Percentiles rank a stretch among this genome's conserved stretches.
phyloP scores from a whole-genome alignment of 92 coral and sea anemone species.

The Meandrina meandrites region DNA sequence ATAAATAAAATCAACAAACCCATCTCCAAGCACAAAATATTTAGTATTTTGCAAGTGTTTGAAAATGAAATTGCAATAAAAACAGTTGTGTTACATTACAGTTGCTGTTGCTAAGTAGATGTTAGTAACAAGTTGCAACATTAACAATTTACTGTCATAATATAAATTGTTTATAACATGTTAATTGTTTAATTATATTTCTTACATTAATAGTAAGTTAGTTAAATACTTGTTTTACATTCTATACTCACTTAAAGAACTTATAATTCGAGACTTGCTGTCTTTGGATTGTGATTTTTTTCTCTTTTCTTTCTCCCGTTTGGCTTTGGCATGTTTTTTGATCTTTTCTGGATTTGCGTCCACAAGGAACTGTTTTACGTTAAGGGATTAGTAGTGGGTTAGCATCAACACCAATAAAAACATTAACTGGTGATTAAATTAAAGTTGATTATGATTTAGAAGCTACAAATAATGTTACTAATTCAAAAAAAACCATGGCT shows the following conservation, averaged over 20 bases:
- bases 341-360: slow-evolving; percentile 14
- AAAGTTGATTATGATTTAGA: not conserved
- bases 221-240: not conserved
- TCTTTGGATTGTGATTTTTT: slow-evolving; percentile 38
- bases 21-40: too few relatives aligned
- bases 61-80: too few relatives aligned
- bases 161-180: too few relatives aligned
- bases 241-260: slow-evolving; percentile 35
- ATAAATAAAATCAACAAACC: too few relatives aligned
- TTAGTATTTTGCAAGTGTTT: too few relatives aligned
- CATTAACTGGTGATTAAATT: not conserved
- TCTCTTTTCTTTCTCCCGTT: slow-evolving; percentile 38
- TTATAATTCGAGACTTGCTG: slow-evolving; percentile 41
- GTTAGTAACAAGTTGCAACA: not conserved
- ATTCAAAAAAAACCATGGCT: too few relatives aligned
- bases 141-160: not conserved
- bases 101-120: too few relatives aligned
- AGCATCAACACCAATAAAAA: not conserved
- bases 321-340: slow-evolving; percentile 30
- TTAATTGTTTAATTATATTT: not conserved
- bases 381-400: slow-evolving; percentile 19
- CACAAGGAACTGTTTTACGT: slow-evolving; percentile 18
- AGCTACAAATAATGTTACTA: not conserved
- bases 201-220: not conserved
- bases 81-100: too few relatives aligned